These are phyloP conservation scores for Chionomys nivalis DNA, from an alignment of 2,113 vertebrate genomes.

Conservation along the genomic window DNA sequence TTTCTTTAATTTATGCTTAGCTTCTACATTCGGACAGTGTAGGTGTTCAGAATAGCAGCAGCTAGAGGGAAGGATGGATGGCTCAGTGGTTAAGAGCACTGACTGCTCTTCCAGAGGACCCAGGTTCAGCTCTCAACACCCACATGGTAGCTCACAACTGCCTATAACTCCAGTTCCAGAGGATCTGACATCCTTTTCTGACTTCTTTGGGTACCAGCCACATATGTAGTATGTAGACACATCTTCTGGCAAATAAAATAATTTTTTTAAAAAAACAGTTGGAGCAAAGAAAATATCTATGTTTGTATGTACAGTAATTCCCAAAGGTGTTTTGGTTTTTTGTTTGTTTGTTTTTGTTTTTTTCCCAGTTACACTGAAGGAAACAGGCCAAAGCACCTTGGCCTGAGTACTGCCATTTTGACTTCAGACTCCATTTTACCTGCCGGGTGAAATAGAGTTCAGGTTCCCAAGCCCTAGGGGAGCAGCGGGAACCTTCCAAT, in stretches of 20 bases:
- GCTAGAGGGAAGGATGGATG: not conserved
- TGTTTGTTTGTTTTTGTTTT: too few relatives aligned
- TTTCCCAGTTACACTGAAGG: not conserved
- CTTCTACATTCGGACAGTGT: not conserved
- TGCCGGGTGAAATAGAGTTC: not conserved
- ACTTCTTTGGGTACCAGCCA: not conserved
- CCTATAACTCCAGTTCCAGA: not conserved
- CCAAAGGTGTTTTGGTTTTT: not conserved
- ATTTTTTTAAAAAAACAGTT: not conserved
- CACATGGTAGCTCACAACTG: not conserved
- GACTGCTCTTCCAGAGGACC: not conserved
- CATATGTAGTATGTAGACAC: not conserved
- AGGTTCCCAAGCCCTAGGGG: not conserved
- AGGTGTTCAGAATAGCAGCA: not conserved
- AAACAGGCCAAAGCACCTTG: not conserved
- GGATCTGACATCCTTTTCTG: not conserved
- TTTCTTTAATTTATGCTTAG: constrained; percentile 17
- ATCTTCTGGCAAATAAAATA: not conserved
- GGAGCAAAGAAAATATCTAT: not conserved
- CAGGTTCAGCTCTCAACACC: not conserved
- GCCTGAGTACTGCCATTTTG: not conserved
- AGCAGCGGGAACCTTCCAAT: not conserved
- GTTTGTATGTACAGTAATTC: not conserved
- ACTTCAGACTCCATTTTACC: not conserved
- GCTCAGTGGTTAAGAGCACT: not conserved